A percentile compares a stretch with the other conserved stretches of the same genome.
Conservation (phyloP, 2,113 vertebrate genomes). For the Pogona vitticeps region DNA sequence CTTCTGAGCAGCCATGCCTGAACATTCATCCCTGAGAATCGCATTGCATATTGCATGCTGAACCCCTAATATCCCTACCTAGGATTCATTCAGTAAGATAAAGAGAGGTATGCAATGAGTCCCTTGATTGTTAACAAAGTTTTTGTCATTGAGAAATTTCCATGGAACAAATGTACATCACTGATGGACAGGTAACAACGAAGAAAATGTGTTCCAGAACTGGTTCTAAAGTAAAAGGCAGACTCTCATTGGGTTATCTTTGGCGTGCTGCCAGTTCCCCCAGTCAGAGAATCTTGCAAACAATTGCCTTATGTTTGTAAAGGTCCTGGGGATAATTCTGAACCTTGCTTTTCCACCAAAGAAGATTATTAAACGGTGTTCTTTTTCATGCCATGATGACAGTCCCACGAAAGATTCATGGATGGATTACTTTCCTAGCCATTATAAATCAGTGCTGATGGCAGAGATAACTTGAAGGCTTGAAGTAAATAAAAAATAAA, state of each 20-base stretch:
- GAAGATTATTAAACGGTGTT: constrained; percentile 56
- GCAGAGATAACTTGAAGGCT: constrained; percentile 73
- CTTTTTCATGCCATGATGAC: constrained; percentile 53
- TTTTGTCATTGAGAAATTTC: constrained; percentile 32
- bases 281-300: constrained; percentile 46
- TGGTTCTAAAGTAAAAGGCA: constrained; percentile 49
- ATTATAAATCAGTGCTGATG: constrained; percentile 76
- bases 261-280: constrained; percentile 12
- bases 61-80: not conserved
- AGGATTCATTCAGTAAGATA: not conserved
- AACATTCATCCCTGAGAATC: not conserved
- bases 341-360: constrained; percentile 56
- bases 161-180: constrained; percentile 42
- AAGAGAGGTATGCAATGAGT: constrained; percentile 50
- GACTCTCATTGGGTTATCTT: not conserved
- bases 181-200: constrained; percentile 33
- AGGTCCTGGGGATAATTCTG: constrained; percentile 47
- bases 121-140: constrained; percentile 45
- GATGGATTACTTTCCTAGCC: constrained; percentile 70
- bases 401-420: constrained; percentile 76
- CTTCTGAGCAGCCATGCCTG: not conserved
- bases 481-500: constrained; percentile 77
- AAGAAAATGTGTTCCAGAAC: not conserved
- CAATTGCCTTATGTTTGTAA: constrained; percentile 49
- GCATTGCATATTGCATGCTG: not conserved